Evolutionary conservation across 1,140 invertebrate genomes (phyloP).

Genomic region (Samia ricini): DNA sequence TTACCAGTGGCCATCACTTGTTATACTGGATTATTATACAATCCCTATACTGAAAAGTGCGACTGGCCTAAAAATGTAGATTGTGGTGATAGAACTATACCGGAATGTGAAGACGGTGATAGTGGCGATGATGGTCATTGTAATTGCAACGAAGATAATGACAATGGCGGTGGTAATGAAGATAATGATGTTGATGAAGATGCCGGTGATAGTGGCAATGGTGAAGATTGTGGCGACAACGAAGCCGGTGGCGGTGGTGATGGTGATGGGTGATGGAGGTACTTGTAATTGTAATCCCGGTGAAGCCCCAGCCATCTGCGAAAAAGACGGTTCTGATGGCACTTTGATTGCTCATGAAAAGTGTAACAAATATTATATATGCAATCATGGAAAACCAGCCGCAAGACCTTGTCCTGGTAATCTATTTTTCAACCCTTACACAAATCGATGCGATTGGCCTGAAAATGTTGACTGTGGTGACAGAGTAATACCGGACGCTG

Average conservation of each 20-base stretch:
- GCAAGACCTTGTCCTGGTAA: conserved; percentile 34
- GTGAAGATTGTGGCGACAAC: not conserved
- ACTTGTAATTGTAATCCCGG: conserved; percentile 15
- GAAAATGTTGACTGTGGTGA: conserved; percentile 62
- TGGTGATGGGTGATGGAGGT: not conserved
- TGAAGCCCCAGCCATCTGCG: conserved; percentile 27
- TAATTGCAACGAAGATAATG: not conserved
- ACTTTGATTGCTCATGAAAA: conserved; percentile 37
- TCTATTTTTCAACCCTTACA: conserved; percentile 78
- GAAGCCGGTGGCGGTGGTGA: not conserved
- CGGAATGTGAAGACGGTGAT: not conserved
- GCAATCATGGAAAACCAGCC: not conserved
- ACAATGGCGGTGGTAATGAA: not conserved
- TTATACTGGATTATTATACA: conserved; percentile 72
- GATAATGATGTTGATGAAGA: not conserved
- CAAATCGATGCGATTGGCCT: conserved; percentile 79
- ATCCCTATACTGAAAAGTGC: conserved; percentile 77
- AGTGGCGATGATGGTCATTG: conserved; percentile 8
- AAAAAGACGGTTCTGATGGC: conserved; percentile 26
- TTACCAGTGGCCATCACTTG: conserved; percentile 54
- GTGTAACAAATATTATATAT: conserved; percentile 36
- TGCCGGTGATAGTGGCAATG: not conserved
- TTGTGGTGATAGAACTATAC: conserved; percentile 28
- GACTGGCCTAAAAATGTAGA: conserved; percentile 79
- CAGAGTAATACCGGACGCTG: conserved; percentile 13